These are phyloP conservation scores for Phaedon cochleariae DNA, from an alignment of 2,888 invertebrate species.

Conservation along the genomic window DNA sequence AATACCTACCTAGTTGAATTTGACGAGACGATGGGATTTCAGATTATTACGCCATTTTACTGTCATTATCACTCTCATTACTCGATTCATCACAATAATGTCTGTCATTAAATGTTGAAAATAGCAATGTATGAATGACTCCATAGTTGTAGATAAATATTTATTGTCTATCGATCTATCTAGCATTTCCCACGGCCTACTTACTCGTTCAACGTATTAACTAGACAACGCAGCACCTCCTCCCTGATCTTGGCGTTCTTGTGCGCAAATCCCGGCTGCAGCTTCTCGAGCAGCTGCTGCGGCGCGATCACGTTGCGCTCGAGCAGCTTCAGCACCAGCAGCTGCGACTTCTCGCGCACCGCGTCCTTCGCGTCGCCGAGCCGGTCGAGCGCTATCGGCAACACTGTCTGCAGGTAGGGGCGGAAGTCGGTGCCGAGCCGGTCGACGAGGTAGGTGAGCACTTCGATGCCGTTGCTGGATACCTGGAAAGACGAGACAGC, in stretches of 20 bases:
- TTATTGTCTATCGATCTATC: no score
- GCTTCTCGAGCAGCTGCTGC: conserved; percentile 77
- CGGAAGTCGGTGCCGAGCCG: conserved; percentile 88
- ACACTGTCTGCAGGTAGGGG: conserved; percentile 82
- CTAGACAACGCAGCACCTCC: conserved; percentile 84
- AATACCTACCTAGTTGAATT: no score
- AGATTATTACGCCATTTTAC: no score
- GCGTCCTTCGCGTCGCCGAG: conserved; percentile 65
- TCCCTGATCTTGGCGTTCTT: conserved; percentile 94
- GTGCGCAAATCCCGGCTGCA: conserved; percentile 77
- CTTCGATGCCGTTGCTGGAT: conserved; percentile 90
- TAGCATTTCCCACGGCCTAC: no score
- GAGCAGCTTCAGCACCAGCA: conserved; percentile 76
- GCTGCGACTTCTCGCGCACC: conserved; percentile 75
- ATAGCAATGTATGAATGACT: no score
- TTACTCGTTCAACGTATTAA: conserved; percentile 84
- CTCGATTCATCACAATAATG: no score
- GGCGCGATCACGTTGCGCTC: conserved; percentile 74
- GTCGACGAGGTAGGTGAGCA: conserved; percentile 85
- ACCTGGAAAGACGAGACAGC: conserved; percentile 76
- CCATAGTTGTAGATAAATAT: no score
- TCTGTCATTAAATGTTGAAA: no score
- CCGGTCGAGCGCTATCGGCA: conserved; percentile 85
- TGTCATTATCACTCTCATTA: no score
- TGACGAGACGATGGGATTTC: no score